A percentile compares a stretch with the other conserved stretches of the same genome.
Conservation (phyloP, 2,888 invertebrate genomes). For the Corbicula japonica region DNA sequence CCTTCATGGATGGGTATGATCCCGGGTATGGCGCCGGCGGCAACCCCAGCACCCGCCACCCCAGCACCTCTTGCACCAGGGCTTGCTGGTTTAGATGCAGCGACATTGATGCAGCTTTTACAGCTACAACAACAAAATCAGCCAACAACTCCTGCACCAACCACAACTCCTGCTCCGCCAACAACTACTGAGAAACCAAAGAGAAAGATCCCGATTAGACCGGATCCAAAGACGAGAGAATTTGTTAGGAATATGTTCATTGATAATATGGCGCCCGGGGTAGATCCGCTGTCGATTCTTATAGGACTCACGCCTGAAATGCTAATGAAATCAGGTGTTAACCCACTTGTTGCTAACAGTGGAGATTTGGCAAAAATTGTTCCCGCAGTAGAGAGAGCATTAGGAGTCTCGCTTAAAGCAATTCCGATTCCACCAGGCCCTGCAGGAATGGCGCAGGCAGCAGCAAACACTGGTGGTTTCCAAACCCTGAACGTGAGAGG, state of each 20-base stretch:
- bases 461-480: background rate
- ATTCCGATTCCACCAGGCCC: slow-evolving; percentile 17
- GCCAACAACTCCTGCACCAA: slow-evolving; percentile 3
- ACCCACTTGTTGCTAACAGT: slow-evolving; percentile 61
- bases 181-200: slow-evolving; percentile 35
- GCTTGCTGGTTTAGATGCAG: slow-evolving; percentile 22
- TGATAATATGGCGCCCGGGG: slow-evolving; percentile 39
- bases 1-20: slow-evolving; percentile 33
- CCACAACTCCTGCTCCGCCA: slow-evolving; percentile 29
- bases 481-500: slow-evolving; percentile 5
- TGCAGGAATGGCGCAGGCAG: background rate
- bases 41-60: no score
- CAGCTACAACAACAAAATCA: slow-evolving; percentile 17
- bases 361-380: slow-evolving; percentile 56
- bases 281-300: slow-evolving; percentile 51
- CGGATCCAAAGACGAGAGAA: slow-evolving; percentile 54
- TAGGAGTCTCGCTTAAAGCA: slow-evolving; percentile 51
- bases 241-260: slow-evolving; percentile 60
- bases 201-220: slow-evolving; percentile 52
- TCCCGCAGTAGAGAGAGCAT: slow-evolving; percentile 57
- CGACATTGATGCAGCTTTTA: slow-evolving; percentile 24
- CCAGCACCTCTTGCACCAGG: background rate
- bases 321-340: slow-evolving; percentile 63
- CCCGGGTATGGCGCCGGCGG: background rate
- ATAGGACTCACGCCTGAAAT: slow-evolving; percentile 60